Base-by-base conservation (phyloP, 2,113 vertebrate species). In the Hypocryptadius cinnamomeus region DNA sequence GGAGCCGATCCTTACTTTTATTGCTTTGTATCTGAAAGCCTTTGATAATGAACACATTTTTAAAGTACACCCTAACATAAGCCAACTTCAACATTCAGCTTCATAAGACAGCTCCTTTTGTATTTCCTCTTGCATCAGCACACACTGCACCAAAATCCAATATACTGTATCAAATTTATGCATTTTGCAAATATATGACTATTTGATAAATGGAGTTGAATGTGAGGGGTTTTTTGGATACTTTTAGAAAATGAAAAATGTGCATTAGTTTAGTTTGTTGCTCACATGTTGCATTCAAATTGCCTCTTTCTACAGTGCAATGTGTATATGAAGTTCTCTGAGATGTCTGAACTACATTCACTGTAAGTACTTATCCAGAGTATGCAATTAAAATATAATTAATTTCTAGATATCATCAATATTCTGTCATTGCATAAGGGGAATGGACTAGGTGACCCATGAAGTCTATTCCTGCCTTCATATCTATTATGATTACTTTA, bases 401-500 rank as follows among this genome's bases (percentile, higher is more conserved):
- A 11, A 85, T 57, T 90, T 73, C 90, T 72, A 91, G 81, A 73
- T 76, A 90, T 44, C 93, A 94, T 96, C 87, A 79, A 66, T 79
- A 95, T 87, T 30, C 50, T 92, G 82, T 91, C 87, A 71, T 63
- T 85, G 88, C 31, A 54, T 66, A 84, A 90, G 90, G 95, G 89
- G 87, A 90, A 96, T 91, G 90, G 40, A 72, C 79, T 90, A 87
- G 68, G 77, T 94, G 84, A 94, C 87, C 87, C 95, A 94, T 81
- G 92, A 97, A 94, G 88, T 74, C 87, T 92, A 78, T 94, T 96
- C 76, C 47, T 92, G 93, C 79, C 53, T 65, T 96, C 82, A 42
- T 94, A 84, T 96, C 91, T 95, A 91, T 96, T 91, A 95, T 56
- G 76, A 93, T 95, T 90, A 93, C 61, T 80, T 83, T 85, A 44